Conservation (phyloP, 2,888 invertebrate genomes). For the Andrena minutula region DNA sequence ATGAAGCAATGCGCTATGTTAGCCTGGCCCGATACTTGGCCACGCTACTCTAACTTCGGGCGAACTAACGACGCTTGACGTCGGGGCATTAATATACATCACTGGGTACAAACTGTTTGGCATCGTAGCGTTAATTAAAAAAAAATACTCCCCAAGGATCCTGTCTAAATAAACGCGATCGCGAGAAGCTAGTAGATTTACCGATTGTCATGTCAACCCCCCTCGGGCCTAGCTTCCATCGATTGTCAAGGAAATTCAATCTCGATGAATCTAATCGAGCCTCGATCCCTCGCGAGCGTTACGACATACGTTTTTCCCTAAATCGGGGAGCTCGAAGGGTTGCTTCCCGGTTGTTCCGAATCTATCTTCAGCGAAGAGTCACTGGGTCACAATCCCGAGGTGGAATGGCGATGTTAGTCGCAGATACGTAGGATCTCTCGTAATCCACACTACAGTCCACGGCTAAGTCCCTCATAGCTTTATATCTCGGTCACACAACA, state of each 20-base stretch:
- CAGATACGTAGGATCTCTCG: conserved; percentile 18
- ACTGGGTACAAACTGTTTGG: not conserved
- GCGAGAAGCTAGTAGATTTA: not conserved
- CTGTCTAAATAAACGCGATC: not conserved
- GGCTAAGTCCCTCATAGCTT: conserved; percentile 60
- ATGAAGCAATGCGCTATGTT: conserved; percentile 61
- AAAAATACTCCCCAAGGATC: not conserved
- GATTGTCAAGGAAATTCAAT: not conserved
- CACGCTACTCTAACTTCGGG: conserved; percentile 23
- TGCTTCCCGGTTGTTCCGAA: not conserved
- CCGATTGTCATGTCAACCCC: too few relatives aligned
- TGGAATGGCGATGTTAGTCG: conserved; percentile 21
- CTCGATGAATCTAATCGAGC: not conserved
- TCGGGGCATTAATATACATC: not conserved
- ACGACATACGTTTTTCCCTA: not conserved
- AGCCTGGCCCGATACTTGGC: conserved; percentile 35
- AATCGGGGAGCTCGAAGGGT: not conserved
- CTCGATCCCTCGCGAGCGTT: not conserved
- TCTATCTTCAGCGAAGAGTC: conserved; percentile 6
- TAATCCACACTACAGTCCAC: conserved; percentile 45
- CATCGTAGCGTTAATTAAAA: not conserved
- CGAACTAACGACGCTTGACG: conserved; percentile 11
- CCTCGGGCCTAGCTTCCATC: not conserved
- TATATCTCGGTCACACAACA: conserved; percentile 59
- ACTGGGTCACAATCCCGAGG: conserved; percentile 25